These are phyloP conservation scores for Nyctalus aviator DNA, from an alignment of 2,797 vertebrate species.

Conservation along the genomic window DNA sequence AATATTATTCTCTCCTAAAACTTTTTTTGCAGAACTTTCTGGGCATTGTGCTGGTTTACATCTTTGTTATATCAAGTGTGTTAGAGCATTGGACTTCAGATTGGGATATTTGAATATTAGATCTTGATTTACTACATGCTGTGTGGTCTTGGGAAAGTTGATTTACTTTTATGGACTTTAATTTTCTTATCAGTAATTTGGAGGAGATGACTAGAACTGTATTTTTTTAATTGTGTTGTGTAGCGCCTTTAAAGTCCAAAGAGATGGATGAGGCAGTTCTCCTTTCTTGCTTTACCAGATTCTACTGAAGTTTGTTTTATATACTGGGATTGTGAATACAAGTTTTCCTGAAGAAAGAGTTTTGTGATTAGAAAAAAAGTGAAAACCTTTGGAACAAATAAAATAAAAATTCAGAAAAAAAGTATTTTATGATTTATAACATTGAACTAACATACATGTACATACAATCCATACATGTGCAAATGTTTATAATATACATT, in stretches of 20 bases:
- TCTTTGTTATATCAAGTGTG: neutral
- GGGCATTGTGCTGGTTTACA: neutral
- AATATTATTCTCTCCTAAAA: neutral
- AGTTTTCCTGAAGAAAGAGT: neutral
- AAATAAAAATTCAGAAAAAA: neutral
- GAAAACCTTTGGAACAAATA: neutral
- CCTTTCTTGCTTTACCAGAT: neutral
- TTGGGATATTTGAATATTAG: constrained; percentile 20
- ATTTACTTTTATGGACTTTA: constrained; percentile 10
- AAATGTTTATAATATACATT: neutral
- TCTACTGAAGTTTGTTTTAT: constrained; percentile 1
- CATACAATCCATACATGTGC: neutral
- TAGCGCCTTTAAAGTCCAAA: neutral
- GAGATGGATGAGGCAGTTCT: neutral
- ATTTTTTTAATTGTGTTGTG: constrained; percentile 5
- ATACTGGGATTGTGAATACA: neutral
- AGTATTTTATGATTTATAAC: neutral
- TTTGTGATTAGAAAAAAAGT: neutral
- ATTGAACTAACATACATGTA: neutral
- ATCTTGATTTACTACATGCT: constrained; percentile 59
- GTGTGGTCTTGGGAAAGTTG: constrained; percentile 13
- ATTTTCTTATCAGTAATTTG: constrained; percentile 27
- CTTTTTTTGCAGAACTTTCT: constrained; percentile 33
- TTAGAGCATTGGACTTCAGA: constrained; percentile 4
- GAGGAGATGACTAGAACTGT: neutral